phyloP scores from a whole-genome alignment of 2,888 invertebrate species.

The Caenorhabditis wallacei region DNA sequence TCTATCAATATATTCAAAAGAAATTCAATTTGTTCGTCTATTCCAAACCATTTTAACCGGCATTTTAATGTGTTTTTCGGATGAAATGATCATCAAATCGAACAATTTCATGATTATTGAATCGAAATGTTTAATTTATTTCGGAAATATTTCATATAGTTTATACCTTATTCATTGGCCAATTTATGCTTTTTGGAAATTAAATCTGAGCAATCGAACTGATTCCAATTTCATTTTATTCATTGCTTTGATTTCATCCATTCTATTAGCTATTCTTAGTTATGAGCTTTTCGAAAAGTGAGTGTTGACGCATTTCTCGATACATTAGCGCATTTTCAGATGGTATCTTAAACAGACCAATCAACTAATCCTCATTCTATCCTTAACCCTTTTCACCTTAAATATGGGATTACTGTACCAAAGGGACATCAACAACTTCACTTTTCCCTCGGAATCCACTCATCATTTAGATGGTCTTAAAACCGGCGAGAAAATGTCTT shows the following conservation, averaged over 20 bases:
- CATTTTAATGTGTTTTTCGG: background rate
- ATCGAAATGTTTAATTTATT: background rate
- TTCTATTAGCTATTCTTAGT: background rate
- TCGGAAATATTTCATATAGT: conserved; percentile 9
- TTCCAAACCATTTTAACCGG: background rate
- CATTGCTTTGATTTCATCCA: background rate
- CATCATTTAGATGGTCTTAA: background rate
- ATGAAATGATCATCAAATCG: background rate
- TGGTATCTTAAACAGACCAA: background rate
- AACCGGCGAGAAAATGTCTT: background rate
- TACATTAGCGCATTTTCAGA: no score
- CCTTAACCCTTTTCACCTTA: background rate
- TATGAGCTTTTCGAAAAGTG: no score
- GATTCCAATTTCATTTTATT: background rate
- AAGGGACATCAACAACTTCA: background rate
- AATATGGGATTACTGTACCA: background rate
- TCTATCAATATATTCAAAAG: background rate
- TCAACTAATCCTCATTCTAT: background rate
- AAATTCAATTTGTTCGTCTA: background rate
- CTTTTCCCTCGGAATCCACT: background rate
- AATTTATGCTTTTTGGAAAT: background rate
- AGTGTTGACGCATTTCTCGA: background rate
- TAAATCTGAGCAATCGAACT: background rate
- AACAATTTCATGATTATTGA: background rate
- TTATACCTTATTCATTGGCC: background rate